A percentile compares a stretch with the other conserved stretches of the same genome.
Evolutionary conservation across 2,113 vertebrate species (phyloP).

Genomic region (Nipponia nippon): DNA sequence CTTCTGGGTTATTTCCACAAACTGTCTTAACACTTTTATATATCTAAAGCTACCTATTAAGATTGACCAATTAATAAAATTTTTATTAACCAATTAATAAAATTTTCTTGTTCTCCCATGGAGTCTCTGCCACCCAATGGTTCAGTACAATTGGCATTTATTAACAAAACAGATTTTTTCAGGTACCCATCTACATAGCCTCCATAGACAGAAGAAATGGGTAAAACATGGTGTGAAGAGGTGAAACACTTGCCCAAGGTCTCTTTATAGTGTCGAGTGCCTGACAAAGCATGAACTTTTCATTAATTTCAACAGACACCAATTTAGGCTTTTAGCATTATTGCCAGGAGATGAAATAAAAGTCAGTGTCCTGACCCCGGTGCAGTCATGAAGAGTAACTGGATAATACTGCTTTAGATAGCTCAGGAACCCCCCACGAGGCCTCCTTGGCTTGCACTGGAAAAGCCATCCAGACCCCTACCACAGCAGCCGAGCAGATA

Average conservation of each 20-base stretch:
- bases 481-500: accelerated
- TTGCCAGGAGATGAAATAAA: not conserved
- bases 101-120: not conserved
- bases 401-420: not conserved
- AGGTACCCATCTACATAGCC: not conserved
- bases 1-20: not conserved
- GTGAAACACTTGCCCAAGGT: not conserved
- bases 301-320: not conserved
- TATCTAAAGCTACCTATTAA: not conserved
- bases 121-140: not conserved
- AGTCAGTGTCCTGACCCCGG: not conserved
- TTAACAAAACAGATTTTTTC: not conserved
- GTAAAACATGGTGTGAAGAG: not conserved
- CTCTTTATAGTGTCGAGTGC: not conserved
- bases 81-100: not conserved
- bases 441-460: not conserved
- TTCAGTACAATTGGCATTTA: not conserved
- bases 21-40: not conserved
- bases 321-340: not conserved
- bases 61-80: not conserved
- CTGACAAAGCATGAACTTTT: not conserved
- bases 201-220: not conserved
- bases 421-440: not conserved
- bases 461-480: not conserved
- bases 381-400: not conserved